phyloP scores from a whole-genome alignment of 2,797 vertebrate species.

The Gymnodraco acuticeps region DNA sequence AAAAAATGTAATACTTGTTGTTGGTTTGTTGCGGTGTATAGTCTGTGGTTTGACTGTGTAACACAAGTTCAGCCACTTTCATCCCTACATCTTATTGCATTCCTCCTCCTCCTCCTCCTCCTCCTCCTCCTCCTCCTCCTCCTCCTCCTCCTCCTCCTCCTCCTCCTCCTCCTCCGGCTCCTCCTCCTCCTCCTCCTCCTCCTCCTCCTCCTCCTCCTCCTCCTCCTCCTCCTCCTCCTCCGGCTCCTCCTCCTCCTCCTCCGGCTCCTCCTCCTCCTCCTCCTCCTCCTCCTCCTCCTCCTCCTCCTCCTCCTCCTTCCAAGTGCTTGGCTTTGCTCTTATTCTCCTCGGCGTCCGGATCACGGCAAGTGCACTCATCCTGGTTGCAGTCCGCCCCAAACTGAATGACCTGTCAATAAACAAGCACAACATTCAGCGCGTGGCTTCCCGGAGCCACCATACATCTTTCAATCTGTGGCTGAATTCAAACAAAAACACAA shows the following conservation, averaged over 20 bases:
- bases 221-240: constrained; percentile 21
- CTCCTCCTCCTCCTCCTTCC: constrained; percentile 37
- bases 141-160: constrained; percentile 24
- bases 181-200: background rate
- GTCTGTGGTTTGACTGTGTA: constrained; percentile 57
- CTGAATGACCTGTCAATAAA: constrained; percentile 90
- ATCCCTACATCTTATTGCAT: constrained; percentile 59
- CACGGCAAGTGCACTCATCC: constrained; percentile 96
- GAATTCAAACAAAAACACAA: constrained; percentile 19
- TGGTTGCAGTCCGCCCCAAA: constrained; percentile 95
- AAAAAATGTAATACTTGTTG: constrained; percentile 35
- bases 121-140: too few relatives aligned
- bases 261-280: constrained; percentile 13
- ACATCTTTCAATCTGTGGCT: constrained; percentile 28
- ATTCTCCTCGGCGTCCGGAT: constrained; percentile 96
- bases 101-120: constrained; percentile 49
- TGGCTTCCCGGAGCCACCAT: constrained; percentile 8
- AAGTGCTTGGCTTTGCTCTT: constrained; percentile 79
- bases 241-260: constrained; percentile 25
- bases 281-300: constrained; percentile 26
- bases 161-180: constrained; percentile 27
- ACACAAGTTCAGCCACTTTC: constrained; percentile 51
- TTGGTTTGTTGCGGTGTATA: constrained; percentile 60
- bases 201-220: constrained; percentile 44
- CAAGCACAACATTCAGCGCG: constrained; percentile 48